Base-by-base conservation (phyloP, 1,140 invertebrate species). In the Monomorium pharaonis region DNA sequence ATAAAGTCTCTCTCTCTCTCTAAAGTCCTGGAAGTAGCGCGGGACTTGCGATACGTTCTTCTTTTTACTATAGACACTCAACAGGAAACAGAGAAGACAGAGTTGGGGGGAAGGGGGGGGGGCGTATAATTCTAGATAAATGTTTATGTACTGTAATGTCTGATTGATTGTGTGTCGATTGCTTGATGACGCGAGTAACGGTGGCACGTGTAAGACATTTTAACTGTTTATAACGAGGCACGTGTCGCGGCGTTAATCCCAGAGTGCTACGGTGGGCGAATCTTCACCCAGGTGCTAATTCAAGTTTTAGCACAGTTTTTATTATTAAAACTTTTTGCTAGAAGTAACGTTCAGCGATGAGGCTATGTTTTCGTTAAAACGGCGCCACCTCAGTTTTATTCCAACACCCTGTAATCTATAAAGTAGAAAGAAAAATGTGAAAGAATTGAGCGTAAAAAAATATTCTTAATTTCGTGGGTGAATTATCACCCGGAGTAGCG, bases 101-200 rank as follows among this genome's bases (percentile, higher is more conserved):
- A 83, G 37, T 83, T 60, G 65, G 33, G 33, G 51, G 42, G 72
- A 12, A 70, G 74, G 37, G 72, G 47, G 65, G 33, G 33, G 51
- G 42, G 72, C 49, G 37, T 58, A 72, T 83, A 60, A 83, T 60
- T 83, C 37, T 74, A 83, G 67, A 44, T 74, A 83, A 83, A 83
- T 83, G 54, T 83, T 83, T 74, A 74, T 30, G 51, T 83, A 27
- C 14, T 54, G 51, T 21, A 37, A n/a, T 33, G 67, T 33, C 12
- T 21, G 78, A 72, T 44, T 72, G 78, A 81, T n/a, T 72, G 78
- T 9, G 78, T 9, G 24, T 69, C 62, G 77, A 58, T 56, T 56
- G 78, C 24, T 56, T 24, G 78, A 21, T 33, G 33, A 33, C 30
- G 49, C n/a, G 65, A 72, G 49, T 72, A 69, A 54, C 27, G 27